A percentile compares a stretch with the other conserved stretches of the same genome.
These are phyloP conservation scores for Cyprinus carpio DNA, from an alignment of 2,113 vertebrate genomes.

Conservation along the genomic window DNA sequence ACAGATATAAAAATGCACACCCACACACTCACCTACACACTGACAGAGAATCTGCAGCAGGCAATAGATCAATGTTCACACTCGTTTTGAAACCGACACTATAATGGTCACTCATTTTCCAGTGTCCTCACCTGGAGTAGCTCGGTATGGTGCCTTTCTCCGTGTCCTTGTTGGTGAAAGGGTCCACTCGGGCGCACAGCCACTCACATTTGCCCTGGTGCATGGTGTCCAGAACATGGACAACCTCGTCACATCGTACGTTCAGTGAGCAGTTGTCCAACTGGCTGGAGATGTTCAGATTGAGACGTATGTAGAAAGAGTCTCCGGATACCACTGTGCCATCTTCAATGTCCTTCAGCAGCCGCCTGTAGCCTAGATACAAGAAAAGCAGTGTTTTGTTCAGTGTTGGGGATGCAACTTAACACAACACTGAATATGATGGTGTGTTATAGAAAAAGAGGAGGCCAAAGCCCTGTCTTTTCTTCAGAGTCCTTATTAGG, in stretches of 20 bases:
- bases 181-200: constrained; percentile 88
- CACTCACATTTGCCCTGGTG: constrained; percentile 87
- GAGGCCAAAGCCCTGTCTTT: constrained; percentile 7
- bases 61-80: neutral
- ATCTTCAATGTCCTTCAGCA: constrained; percentile 83
- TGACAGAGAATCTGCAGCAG: neutral
- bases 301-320: constrained; percentile 91
- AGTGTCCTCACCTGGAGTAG: constrained; percentile 80
- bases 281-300: constrained; percentile 90
- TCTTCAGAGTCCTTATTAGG: neutral
- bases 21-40: constrained; percentile 11
- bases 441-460: neutral
- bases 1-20: constrained; percentile 34
- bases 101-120: neutral
- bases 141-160: constrained; percentile 90
- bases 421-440: neutral
- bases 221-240: constrained; percentile 93
- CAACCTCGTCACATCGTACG: constrained; percentile 87
- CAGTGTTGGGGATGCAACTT: neutral
- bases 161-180: constrained; percentile 81
- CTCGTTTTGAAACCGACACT: neutral
- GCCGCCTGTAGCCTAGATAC: constrained; percentile 81
- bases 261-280: constrained; percentile 87
- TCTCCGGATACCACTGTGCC: constrained; percentile 86
- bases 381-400: neutral